Evolutionary conservation across 2,888 invertebrate species (phyloP), one percentile per base, ranked within the genome.

Genomic region (Bombylius discolor): DNA sequence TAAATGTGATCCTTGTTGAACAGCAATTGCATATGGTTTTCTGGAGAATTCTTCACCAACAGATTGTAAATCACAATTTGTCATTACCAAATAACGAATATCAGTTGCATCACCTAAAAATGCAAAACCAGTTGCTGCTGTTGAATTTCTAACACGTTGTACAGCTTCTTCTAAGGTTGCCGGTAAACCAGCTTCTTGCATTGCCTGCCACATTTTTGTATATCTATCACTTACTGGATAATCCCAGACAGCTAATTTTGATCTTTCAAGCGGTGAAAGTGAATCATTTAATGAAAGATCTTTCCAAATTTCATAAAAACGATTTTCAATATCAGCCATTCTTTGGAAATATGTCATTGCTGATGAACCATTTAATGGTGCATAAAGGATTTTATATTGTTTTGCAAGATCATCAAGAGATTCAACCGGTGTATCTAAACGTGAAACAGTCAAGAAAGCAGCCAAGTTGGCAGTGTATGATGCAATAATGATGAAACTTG

Each of bases 261-360:
- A 90, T 39, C 96, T 78, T 68, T 97, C 94, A 5, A 91, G 82
- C 57, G 93, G 89, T 32, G 85, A 84, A 52, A 97, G 73, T 54
- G 91, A 93, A 73, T 97, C 96, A 70, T 97, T 94, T 32, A 98
- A 75, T 44, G 94, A 94, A 89, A 98, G 93, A 65, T 95, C 92
- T 70, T 97, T 97, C 98, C 98, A 98, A 64, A 97, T 96, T 91
- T 93, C 91, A 70, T 97, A 98, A 73, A 98, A 98, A 66, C 83
- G 82, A 59, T 86, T 84, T 75, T 98, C 98, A 59, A 98, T 97
- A 62, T 90, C 84, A 0, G 95, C 88, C 97, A 98, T 98, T 60
- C 97, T 79, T 68, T 92, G 82, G 70, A 98, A 98, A 74, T 98
- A 98, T 0, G 89, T 89, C 83, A 93, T 90, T 0, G 93, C 88